Conservation (phyloP, 2,888 invertebrate genomes). For the Coelogynopora nodosa region DNA sequence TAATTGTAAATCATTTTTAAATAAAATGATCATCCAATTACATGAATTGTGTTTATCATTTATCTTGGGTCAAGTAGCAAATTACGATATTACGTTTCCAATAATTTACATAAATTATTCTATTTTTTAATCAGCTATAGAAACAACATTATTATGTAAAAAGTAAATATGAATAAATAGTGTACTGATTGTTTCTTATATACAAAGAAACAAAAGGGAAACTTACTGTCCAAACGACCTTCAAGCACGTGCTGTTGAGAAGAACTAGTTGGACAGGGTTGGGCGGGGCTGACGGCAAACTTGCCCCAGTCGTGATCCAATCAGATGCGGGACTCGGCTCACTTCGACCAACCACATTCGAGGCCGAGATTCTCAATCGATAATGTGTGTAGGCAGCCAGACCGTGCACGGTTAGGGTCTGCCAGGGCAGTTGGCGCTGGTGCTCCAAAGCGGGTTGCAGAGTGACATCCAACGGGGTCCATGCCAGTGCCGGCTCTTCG, state of each 20-base stretch:
- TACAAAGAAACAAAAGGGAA: too few relatives aligned
- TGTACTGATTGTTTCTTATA: too few relatives aligned
- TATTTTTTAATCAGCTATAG: too few relatives aligned
- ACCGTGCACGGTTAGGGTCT: not conserved
- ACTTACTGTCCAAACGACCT: not conserved
- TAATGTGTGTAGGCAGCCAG: not conserved
- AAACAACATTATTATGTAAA: too few relatives aligned
- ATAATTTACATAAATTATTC: too few relatives aligned
- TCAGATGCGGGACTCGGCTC: not conserved
- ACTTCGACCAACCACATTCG: not conserved
- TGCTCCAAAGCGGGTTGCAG: not conserved
- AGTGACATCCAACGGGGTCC: not conserved
- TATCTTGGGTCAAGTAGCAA: too few relatives aligned
- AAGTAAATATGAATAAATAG: too few relatives aligned
- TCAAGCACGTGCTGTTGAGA: not conserved
- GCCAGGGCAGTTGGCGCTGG: not conserved
- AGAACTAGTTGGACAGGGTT: not conserved
- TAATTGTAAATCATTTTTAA: too few relatives aligned
- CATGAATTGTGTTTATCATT: too few relatives aligned
- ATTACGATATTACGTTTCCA: too few relatives aligned
- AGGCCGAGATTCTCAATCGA: not conserved
- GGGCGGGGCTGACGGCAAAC: not conserved
- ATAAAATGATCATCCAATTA: too few relatives aligned
- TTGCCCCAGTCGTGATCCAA: not conserved
- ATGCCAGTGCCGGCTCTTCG: not conserved